phyloP scores from a whole-genome alignment of 23 tunicate species.

The Botrylloides violaceus region DNA sequence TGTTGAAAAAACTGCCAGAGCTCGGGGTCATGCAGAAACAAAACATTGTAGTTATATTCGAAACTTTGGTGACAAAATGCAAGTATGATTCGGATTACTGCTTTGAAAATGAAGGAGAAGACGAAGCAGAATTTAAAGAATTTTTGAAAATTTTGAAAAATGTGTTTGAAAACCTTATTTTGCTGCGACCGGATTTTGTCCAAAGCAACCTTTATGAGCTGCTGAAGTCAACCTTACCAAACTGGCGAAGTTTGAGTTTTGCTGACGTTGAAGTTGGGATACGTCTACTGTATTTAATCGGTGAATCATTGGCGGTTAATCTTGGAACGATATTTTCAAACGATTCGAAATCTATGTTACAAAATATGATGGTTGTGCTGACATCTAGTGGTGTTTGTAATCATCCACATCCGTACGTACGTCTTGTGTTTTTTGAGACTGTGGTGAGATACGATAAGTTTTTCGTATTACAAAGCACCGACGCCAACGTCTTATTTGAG shows the following conservation, averaged over 20 bases:
- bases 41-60: conserved; percentile 23
- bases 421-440: conserved; percentile 91
- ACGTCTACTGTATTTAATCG: conserved; percentile 70
- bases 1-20: conserved; percentile 29
- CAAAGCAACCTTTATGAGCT: conserved; percentile 31
- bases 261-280: conserved; percentile 75
- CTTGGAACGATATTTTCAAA: conserved; percentile 54
- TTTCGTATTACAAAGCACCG: conserved; percentile 38
- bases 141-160: conserved; percentile 60
- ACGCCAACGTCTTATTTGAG: conserved; percentile 31
- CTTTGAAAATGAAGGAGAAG: conserved; percentile 93
- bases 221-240: conserved; percentile 32
- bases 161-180: conserved; percentile 57
- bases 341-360: conserved; percentile 44
- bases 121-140: conserved; percentile 92
- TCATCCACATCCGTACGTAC: conserved; percentile 75
- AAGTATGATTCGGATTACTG: conserved; percentile 75
- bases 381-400: conserved; percentile 67
- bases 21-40: not conserved
- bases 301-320: conserved; percentile 84
- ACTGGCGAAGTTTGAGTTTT: conserved; percentile 49
- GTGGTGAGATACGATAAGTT: conserved; percentile 75
- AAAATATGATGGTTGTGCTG: conserved; percentile 77
- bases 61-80: conserved; percentile 51
- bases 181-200: conserved; percentile 53